Percentiles rank a stretch among this genome's conserved stretches.
Evolutionary conservation across 2,113 vertebrate species (phyloP).

Genomic region (Aphyosemion australe): DNA sequence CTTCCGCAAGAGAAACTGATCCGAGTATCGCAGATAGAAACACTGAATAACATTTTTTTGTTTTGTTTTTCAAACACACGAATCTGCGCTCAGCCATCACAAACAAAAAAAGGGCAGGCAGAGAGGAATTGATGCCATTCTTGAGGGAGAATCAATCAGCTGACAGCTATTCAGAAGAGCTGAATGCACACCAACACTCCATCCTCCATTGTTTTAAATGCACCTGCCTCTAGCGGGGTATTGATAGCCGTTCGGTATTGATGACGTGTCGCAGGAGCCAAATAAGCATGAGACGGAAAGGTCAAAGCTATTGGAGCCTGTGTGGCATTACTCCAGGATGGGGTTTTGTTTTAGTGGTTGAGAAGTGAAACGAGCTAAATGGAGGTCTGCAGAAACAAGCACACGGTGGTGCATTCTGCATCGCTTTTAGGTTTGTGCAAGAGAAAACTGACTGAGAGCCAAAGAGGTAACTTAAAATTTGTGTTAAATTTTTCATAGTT

Average conservation of each 20-base stretch:
- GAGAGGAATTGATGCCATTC: conserved; percentile 54
- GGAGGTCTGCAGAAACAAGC: conserved; percentile 11
- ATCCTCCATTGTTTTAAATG: conserved; percentile 56
- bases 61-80: conserved; percentile 29
- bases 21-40: conserved; percentile 22
- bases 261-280: conserved; percentile 50
- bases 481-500: conserved; percentile 35
- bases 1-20: conserved; percentile 24
- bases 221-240: conserved; percentile 54
- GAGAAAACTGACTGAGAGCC: background rate
- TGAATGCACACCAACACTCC: conserved; percentile 62
- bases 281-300: conserved; percentile 49
- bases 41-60: conserved; percentile 5
- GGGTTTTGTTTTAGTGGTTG: conserved; percentile 33
- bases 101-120: conserved; percentile 40
- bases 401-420: background rate
- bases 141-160: conserved; percentile 65
- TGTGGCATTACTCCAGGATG: conserved; percentile 30
- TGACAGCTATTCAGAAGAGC: conserved; percentile 69
- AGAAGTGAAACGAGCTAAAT: conserved; percentile 33
- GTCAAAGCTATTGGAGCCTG: conserved; percentile 24
- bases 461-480: background rate
- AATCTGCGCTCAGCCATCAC: conserved; percentile 44
- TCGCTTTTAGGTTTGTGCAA: conserved; percentile 9
- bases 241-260: conserved; percentile 64